Evolutionary conservation across 1,140 invertebrate species (phyloP), one percentile per base, ranked within the genome.

Genomic region (Pseudomyrmex concolor): DNA sequence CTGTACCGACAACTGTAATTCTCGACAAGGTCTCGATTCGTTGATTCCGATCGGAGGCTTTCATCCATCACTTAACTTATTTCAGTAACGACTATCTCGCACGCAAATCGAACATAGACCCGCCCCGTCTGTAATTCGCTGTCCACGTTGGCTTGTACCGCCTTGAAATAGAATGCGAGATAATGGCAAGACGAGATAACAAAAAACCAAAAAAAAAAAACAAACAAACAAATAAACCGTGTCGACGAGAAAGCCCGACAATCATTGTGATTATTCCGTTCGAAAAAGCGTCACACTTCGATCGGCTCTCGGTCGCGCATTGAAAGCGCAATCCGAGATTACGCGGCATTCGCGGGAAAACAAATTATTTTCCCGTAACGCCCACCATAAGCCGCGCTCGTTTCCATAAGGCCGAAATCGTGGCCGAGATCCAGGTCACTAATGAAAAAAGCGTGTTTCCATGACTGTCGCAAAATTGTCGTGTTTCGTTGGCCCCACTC

Each of bases 21-120:
- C 45, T 19, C 67, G 25, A 77, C 45, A 60, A 83, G 50, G 50
- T 76, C 70, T 59, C 51, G 62, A 76, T 63, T 84, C 71, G 83
- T 87, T 82, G 63, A 77, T 88, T 88, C 63, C 68, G 59, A 71
- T 73, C 66, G 15, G 17, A 25, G 22, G 25, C 64, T 62, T 84
- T 76, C 50, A 59, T 70, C 70, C 80, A 82, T 88, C 83, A 87
- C 51, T 84, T 80, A 87, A 19, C 54, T 68, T 84, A 87, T 82
- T 87, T 78, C 55, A 54, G 34, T 19, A 22, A 43, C 63, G 71
- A 88, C 81, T 85, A 85, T 88, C 86, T 85, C 60, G 54, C 83
- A 88, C 86, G 86, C 86, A 76, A 88, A 88, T 88, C 77, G 77
- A 70, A 17, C 86, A 88, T 85, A 88, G 83, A 88, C 66, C 25